These are phyloP conservation scores for Protaetia brevitarsis DNA, from an alignment of 1,140 invertebrate species.

Conservation along the genomic window DNA sequence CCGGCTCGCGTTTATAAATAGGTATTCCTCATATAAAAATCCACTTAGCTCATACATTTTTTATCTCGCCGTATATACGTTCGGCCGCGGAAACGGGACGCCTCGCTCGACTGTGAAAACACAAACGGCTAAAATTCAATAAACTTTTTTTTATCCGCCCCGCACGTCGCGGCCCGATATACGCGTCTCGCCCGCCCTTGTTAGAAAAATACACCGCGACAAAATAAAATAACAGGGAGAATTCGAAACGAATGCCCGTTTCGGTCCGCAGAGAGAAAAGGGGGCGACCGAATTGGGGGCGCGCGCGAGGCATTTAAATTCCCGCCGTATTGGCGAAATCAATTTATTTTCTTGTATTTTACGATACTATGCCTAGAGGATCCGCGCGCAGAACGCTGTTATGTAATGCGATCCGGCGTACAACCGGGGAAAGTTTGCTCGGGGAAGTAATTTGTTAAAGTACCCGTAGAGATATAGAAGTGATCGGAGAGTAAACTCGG, in stretches of 20 bases:
- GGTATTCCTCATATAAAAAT: not conserved
- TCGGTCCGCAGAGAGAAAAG: not conserved
- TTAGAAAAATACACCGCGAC: not conserved
- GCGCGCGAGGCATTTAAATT: not conserved
- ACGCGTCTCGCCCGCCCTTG: not conserved
- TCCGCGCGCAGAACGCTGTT: not conserved
- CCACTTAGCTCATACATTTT: not conserved
- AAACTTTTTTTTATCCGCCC: not conserved
- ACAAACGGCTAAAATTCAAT: not conserved
- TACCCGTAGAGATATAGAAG: no score
- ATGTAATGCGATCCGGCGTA: not conserved
- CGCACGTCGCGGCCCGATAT: not conserved
- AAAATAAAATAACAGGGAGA: not conserved
- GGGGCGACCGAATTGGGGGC: not conserved
- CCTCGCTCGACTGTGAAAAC: not conserved
- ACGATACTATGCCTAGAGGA: not conserved
- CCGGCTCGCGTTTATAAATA: not conserved
- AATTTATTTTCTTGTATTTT: constrained; percentile 6
- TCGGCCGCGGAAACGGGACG: not conserved
- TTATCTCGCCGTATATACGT: not conserved
- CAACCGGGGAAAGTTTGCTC: no score
- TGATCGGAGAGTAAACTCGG: no score
- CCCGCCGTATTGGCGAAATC: not conserved
- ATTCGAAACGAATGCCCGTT: not conserved
- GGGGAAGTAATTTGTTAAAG: no score